These are phyloP conservation scores for Diarsia mendica DNA, from an alignment of 2,888 invertebrate genomes.

Conservation along the genomic window DNA sequence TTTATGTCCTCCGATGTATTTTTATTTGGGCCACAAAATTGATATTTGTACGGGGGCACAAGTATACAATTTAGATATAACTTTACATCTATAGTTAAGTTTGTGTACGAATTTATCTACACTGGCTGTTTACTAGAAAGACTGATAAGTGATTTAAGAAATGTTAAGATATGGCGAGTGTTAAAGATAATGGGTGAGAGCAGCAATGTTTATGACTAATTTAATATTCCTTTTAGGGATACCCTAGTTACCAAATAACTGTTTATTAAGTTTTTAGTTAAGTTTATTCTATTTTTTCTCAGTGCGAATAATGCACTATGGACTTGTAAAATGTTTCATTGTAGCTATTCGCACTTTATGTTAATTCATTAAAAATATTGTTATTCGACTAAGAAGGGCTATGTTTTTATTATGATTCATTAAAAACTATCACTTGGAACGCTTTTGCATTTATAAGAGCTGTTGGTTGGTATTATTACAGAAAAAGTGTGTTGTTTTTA, in stretches of 20 bases:
- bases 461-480: constrained; percentile 21
- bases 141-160: constrained; percentile 67
- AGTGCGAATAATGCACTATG: constrained; percentile 19
- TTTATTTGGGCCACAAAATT: constrained; percentile 36
- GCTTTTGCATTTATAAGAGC: constrained; percentile 53
- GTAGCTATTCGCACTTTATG: constrained; percentile 29
- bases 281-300: constrained; percentile 42
- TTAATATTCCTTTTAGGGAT: constrained; percentile 42
- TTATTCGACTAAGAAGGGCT: constrained; percentile 38
- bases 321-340: constrained; percentile 40
- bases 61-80: constrained; percentile 38
- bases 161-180: constrained; percentile 51
- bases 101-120: constrained; percentile 60
- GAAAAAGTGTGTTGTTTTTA: constrained; percentile 28
- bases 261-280: constrained; percentile 58
- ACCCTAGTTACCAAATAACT: constrained; percentile 61
- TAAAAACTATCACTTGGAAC: constrained; percentile 56
- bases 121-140: constrained; percentile 67
- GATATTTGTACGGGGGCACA: constrained; percentile 42
- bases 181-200: constrained; percentile 43
- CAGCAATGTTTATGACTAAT: constrained; percentile 36
- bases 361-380: constrained; percentile 39
- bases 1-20: constrained; percentile 8
- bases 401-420: constrained; percentile 49
- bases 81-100: constrained; percentile 50